Evolutionary conservation across 2,888 invertebrate species (phyloP).

Genomic region (Himalopsyche tibetana): DNA sequence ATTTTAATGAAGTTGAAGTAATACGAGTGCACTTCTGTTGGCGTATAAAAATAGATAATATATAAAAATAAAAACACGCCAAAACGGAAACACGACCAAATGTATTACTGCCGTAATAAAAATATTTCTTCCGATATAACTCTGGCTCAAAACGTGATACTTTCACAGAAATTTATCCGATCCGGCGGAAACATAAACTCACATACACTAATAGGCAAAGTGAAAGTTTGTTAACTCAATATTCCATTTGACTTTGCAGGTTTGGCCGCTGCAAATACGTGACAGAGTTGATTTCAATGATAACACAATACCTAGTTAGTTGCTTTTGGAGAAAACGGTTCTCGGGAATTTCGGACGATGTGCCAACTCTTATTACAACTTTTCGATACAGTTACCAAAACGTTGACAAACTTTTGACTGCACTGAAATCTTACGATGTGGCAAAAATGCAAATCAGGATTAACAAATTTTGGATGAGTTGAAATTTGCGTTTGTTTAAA

Average conservation of each 20-base stretch:
- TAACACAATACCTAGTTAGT: slow-evolving; percentile 21
- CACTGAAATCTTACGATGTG: slow-evolving; percentile 8
- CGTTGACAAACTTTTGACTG: neutral
- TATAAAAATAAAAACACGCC: neutral
- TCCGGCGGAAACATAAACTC: slow-evolving; percentile 10
- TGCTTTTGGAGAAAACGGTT: slow-evolving; percentile 2
- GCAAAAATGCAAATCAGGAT: slow-evolving; percentile 39
- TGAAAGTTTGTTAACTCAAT: slow-evolving; percentile 44
- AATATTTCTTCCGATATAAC: slow-evolving; percentile 10
- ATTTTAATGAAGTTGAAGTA: too few relatives aligned
- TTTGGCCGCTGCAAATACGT: slow-evolving; percentile 13
- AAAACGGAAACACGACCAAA: slow-evolving; percentile 26
- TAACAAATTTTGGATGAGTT: neutral
- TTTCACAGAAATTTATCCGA: neutral
- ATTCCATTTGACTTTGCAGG: slow-evolving; percentile 31
- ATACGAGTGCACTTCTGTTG: too few relatives aligned
- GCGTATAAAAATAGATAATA: neutral
- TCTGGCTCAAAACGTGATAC: slow-evolving; percentile 20
- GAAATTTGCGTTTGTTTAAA: neutral
- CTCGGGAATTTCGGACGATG: neutral
- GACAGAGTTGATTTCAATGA: slow-evolving; percentile 3
- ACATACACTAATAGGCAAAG: slow-evolving; percentile 10
- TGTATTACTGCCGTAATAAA: slow-evolving; percentile 14
- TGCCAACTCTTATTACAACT: slow-evolving; percentile 11
- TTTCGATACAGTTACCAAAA: neutral